Evolutionary conservation across 2,113 vertebrate genomes (phyloP).

Genomic region (Columba livia): DNA sequence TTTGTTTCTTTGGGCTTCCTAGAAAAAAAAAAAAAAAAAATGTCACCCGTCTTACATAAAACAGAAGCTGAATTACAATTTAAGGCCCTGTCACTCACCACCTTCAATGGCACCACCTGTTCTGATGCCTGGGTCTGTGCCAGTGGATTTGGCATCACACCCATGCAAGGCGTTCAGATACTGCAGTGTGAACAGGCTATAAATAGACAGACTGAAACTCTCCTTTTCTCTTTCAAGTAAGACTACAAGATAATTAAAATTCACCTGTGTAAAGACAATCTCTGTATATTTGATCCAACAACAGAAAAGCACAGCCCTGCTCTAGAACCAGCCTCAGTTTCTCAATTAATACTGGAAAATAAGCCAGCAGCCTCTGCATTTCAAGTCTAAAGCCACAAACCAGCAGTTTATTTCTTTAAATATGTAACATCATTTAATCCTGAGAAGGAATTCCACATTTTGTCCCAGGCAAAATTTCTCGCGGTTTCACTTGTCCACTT

Average conservation of each 20-base stretch:
- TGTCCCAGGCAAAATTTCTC: background rate
- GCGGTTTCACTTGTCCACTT: background rate
- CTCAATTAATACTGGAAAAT: background rate
- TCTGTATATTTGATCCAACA: background rate
- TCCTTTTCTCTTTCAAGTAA: background rate
- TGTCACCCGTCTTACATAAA: background rate
- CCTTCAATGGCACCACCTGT: conserved; percentile 23
- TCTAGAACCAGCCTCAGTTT: background rate
- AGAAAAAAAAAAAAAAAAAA: background rate
- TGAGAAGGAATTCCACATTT: background rate
- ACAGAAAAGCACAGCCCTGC: background rate
- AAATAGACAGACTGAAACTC: conserved; percentile 38
- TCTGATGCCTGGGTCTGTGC: background rate
- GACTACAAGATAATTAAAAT: background rate
- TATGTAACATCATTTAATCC: background rate
- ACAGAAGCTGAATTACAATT: background rate
- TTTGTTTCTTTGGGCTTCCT: background rate
- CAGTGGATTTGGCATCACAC: conserved; percentile 15
- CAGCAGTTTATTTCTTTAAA: background rate
- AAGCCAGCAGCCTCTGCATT: background rate
- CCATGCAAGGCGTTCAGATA: background rate
- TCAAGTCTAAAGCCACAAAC: background rate
- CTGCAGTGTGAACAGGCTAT: background rate
- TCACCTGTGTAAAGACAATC: background rate
- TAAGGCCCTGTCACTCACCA: background rate